Base-by-base conservation (phyloP, 2,797 vertebrate species). In the Ammospiza maritima region DNA sequence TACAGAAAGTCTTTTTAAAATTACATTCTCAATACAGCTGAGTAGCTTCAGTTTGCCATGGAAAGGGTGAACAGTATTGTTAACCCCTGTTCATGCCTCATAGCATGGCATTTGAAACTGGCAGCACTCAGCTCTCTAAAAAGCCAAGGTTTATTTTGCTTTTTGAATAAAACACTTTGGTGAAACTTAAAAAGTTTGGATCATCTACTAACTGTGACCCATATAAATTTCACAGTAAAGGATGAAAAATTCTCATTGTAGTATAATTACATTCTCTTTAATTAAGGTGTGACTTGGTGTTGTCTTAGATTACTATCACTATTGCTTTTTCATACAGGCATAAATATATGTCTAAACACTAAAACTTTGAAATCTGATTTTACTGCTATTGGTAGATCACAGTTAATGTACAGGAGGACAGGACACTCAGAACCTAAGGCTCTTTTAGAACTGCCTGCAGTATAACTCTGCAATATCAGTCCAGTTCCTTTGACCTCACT, bases 11-110 rank as follows among this genome's bases (percentile, higher is more conserved):
- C 38, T 45, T 70, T 94, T 93, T 82, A 69, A 93, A 94, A 87
- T 54, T 51, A 53, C 74, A 54, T 69, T 32, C 53, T 69, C n/a
- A 67, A 87, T 89, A 89, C 61, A 87, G 89, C 72, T 80, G 67
- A 51, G 70, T 42, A 88, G 64, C 88, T 90, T 89, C 73, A 93
- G 81, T 88, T 93, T 85, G 76, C 53, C 87, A 51, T 72, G 67
- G 83, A 73, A 94, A 70, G 73, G 73, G 85, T 69, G 70, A 93
- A 88, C 44, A 91, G 76, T 44, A 47, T 27, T 86, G 56, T 93
- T 94, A 93, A 86, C 96, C 96, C 81, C 88, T 95, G 95, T 94
- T 96, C 87, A 91, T 4, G 3, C 77, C 82, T 90, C 82, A 72
- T 26, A 94, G 62, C 64, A 71, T 62, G 84, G 91, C 85, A 97